Evolutionary conservation across 2,113 vertebrate genomes (phyloP), one percentile per base, ranked within the genome.

Genomic region (Erythrocercus mccallii): DNA sequence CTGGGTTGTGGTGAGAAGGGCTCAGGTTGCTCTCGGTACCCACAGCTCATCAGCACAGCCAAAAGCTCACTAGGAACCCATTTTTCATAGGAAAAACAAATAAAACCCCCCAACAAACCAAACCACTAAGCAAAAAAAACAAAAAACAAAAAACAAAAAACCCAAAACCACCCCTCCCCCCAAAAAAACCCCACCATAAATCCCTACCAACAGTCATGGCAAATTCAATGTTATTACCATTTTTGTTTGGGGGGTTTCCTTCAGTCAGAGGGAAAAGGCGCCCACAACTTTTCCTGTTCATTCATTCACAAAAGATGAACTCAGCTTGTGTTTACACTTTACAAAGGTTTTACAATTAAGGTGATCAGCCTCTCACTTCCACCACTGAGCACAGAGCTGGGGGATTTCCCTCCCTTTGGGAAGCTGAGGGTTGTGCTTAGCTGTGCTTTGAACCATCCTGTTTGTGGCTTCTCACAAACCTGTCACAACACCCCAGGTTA

Each of bases 1-100:
- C 79, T 47, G n/a, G 0, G 3, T 27, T 11, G 37, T 0, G 12
- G 5, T 4, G 62, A 77, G 38, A 31, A 35, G 35, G 38, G 57
- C 37, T 64, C 30, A 0, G 18, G 7, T 1, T 16, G 20, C 50
- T 58, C 28, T 9, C 47, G 10, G 45, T 2, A 12, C 53, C 61
- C 78, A 31, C n/a, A 51, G 30, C 64, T 42, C 58, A n/a, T 9
- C 53, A 72, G 81, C 54, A 48, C 25, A 13, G 13, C 48, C 57
- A 81, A 40, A 14, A 24, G 23, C 42, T 53, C 62, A 27, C 54
- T 1, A 16, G 17, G 15, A 74, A 90, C 1, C 5, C 8, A 4
- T 17, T 54, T 37, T 37, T n/a, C 56, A 73, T 0, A 11, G 12
- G 15, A 31, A 64, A 68, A 71, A 7, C 12, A 60, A 48, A 47